These are phyloP conservation scores for Pocillopora verrucosa DNA, from an alignment of 64 coral and sea anemone species.

Conservation along the genomic window DNA sequence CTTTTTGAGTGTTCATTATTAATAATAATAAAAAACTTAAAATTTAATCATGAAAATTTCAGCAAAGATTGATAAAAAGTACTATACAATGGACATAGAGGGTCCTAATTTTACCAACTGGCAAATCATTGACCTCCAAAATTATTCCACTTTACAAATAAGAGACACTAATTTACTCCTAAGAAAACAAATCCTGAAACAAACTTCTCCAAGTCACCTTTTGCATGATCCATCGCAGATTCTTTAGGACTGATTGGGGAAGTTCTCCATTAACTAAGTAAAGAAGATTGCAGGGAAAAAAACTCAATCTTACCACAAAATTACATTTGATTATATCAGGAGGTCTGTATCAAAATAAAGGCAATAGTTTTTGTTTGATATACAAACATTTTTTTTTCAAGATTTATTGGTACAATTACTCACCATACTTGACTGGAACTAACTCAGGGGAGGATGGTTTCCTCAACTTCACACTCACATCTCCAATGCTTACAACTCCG, in stretches of 20 bases:
- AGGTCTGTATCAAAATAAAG: not conserved
- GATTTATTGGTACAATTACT: conserved; percentile 4
- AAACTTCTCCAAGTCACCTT: conserved; percentile 59
- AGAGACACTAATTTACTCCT: no score
- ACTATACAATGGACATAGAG: no score
- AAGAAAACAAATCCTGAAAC: not conserved
- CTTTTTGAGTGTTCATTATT: no score
- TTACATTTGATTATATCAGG: not conserved
- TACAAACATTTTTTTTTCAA: not conserved
- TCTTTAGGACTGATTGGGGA: conserved; percentile 63
- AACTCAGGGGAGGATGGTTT: conserved; percentile 68
- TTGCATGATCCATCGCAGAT: conserved; percentile 97
- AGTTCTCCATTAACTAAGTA: conserved; percentile 57
- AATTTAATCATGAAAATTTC: no score
- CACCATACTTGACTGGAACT: conserved; percentile 95
- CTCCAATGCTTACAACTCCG: conserved; percentile 77
- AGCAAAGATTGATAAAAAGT: no score
- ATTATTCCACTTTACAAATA: no score
- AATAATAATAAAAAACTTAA: no score
- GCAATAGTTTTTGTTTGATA: not conserved
- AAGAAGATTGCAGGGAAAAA: not conserved
- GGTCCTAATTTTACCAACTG: no score
- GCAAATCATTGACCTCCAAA: no score
- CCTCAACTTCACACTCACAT: conserved; percentile 77
- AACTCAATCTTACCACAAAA: not conserved